Percentiles rank a stretch among this genome's conserved stretches.
These are phyloP conservation scores for Todus mexicanus DNA, from an alignment of 2,797 vertebrate genomes.

Conservation along the genomic window DNA sequence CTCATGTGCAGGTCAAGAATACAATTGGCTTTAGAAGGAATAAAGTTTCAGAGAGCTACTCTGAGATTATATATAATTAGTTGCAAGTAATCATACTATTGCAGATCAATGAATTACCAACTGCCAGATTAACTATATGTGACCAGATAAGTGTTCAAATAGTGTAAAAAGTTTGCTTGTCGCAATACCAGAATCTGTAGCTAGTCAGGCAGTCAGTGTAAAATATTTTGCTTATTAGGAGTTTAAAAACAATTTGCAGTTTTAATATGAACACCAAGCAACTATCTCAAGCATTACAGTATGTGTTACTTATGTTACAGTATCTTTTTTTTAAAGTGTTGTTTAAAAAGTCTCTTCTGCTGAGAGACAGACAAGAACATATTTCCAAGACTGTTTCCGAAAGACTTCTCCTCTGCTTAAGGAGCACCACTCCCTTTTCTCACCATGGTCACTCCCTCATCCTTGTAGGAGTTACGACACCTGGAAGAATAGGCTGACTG, in stretches of 20 bases:
- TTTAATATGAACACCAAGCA: background rate
- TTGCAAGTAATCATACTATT: background rate
- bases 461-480: background rate
- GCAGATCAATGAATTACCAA: background rate
- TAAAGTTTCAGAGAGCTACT: background rate
- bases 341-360: background rate
- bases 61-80: background rate
- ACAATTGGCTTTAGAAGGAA: background rate
- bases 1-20: background rate
- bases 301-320: background rate
- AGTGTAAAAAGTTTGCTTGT: background rate
- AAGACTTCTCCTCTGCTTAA: background rate
- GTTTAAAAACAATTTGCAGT: background rate
- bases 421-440: background rate
- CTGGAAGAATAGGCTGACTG: background rate
- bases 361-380: background rate
- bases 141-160: background rate
- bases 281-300: background rate
- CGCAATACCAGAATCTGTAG: background rate
- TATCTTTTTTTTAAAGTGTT: background rate
- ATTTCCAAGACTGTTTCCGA: background rate
- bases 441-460: background rate
- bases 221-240: background rate
- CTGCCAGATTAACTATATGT: background rate
- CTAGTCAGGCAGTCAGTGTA: background rate